These are phyloP conservation scores for Centroberyx gerrardi DNA, from an alignment of 2,797 vertebrate species.

Conservation along the genomic window DNA sequence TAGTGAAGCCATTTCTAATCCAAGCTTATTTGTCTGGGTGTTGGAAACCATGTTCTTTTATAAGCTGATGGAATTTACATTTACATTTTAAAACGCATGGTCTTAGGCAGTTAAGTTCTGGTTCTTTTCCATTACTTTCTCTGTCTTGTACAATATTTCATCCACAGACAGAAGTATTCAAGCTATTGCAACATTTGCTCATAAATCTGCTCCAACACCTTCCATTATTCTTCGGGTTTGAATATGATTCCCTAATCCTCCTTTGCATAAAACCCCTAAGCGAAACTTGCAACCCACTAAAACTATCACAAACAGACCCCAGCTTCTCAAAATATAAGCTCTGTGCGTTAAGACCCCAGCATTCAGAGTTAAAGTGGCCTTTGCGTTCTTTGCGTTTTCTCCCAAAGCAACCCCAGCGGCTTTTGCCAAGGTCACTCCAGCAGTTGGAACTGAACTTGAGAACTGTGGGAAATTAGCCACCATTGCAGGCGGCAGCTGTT, in stretches of 20 bases:
- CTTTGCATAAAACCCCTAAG: slow-evolving; percentile 59
- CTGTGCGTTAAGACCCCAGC: slow-evolving; percentile 37
- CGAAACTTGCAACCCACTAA: slow-evolving; percentile 54
- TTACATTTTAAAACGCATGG: neutral
- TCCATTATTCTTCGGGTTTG: slow-evolving; percentile 30
- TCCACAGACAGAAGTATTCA: slow-evolving; percentile 18
- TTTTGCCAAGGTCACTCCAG: slow-evolving; percentile 60
- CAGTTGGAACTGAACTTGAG: slow-evolving; percentile 49
- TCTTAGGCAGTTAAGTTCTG: neutral
- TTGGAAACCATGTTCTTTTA: slow-evolving; percentile 6
- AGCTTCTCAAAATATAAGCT: slow-evolving; percentile 54
- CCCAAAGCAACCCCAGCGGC: neutral
- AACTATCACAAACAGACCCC: slow-evolving; percentile 43
- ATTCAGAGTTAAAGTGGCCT: slow-evolving; percentile 38
- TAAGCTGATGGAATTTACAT: slow-evolving; percentile 11
- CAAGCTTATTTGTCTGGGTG: slow-evolving; percentile 4
- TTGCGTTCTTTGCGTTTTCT: slow-evolving; percentile 19
- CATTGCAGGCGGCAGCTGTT: slow-evolving; percentile 62
- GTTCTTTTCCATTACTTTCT: slow-evolving; percentile 12
- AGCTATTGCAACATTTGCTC: slow-evolving; percentile 20
- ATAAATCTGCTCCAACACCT: slow-evolving; percentile 32
- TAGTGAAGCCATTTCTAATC: slow-evolving; percentile 38
- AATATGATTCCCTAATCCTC: slow-evolving; percentile 66
- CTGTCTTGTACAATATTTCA: neutral
- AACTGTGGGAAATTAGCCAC: slow-evolving; percentile 60